Evolutionary conservation across 2,797 vertebrate species (phyloP), one percentile per base, ranked within the genome.

Genomic region (Pangasius sanitwongsei): DNA sequence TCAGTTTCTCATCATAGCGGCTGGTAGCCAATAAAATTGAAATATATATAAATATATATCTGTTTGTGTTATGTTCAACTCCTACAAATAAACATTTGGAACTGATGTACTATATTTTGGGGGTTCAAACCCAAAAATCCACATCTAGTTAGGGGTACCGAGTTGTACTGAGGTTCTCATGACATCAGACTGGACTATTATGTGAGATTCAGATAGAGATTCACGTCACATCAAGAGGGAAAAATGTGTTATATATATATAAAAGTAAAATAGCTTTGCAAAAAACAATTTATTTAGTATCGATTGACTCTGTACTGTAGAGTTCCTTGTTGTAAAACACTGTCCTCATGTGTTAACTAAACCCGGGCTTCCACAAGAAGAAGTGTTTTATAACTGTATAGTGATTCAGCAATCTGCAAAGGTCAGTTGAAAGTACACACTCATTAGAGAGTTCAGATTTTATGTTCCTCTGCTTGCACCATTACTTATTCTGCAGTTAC

Each of bases 391-490:
- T 77, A 77, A 50, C 88, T 77, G 55, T 69, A 87, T 50, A 82
- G 59, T 55, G 55, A 57, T 74, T 82, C 88, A 83, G 85, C 85
- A 83, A 83, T 87, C 70, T 84, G 86, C 80, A 89, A 83, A 87
- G 85, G 88, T 89, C 88, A 87, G 55, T 4, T 77, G 70, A 77
- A 89, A 89, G 88, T 84, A 78, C 78, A 75, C 69, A 70, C 88
- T 89, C 88, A 89, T 89, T 89, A 86, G 50, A 78, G 48, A 77
- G 81, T 83, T 83, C 57, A 81, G 85, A 74, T 50, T 89, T 34
- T 87, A 74, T 57, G 48, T 77, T 83, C 69, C 77, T 63, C 53
- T 6, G 31, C 70, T 87, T 72, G 69, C 57, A 20, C 57, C 59
- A 75, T 81, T 70, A 69, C 61, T 65, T 86, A 41, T 81, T 28